Evolutionary conservation across 1,140 invertebrate genomes (phyloP), one percentile per base, ranked within the genome.

Genomic region (Procambarus virginalis): DNA sequence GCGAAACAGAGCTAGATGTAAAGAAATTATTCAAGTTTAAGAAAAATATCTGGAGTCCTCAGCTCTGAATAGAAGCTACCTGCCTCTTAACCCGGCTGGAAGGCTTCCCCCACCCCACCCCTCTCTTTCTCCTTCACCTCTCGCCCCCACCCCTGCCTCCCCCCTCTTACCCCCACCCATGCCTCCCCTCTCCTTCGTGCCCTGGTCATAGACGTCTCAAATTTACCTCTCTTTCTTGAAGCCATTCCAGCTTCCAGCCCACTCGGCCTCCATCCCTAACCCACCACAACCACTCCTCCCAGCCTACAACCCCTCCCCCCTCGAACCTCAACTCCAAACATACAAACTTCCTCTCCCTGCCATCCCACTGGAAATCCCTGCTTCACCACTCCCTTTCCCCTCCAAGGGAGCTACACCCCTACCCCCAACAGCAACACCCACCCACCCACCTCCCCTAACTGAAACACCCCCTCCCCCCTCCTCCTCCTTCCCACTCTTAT

Each of bases 11-110:
- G 68, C 83, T 70, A 84, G 83, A 84, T 9, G 83, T 84, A 84
- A 58, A 84, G 83, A 84, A 84, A 84, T 84, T 75, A 84, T 84
- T 84, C 68, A 73, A 75, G 83, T 84, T 84, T 84, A 84, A 76
- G 83, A 84, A 84, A 84, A 84, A 84, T 84, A 84, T 84, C 68
- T 84, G 14, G 83, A 84, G 83, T 84, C 83, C 83, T 75, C 46
- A 84, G 70, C 17, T 51, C 73, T 84, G 83, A 84, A 84, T 84
- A 84, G 83, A 84, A 84, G 83, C 83, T 84, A 84, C 83, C 83
- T 84, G 83, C 83, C 83, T 84, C 83, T 84, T 84, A 84, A 84
- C 83, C 80, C 51, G 48, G 80, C 80, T 82, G 80, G 58, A 64
- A 82, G 58, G 46, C 80, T 60, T 55, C 22, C 55, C 46, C 51